A percentile compares a stretch with the other conserved stretches of the same genome.
phyloP scores from a whole-genome alignment of 2,888 invertebrate species.

The Zelleria hepariella region DNA sequence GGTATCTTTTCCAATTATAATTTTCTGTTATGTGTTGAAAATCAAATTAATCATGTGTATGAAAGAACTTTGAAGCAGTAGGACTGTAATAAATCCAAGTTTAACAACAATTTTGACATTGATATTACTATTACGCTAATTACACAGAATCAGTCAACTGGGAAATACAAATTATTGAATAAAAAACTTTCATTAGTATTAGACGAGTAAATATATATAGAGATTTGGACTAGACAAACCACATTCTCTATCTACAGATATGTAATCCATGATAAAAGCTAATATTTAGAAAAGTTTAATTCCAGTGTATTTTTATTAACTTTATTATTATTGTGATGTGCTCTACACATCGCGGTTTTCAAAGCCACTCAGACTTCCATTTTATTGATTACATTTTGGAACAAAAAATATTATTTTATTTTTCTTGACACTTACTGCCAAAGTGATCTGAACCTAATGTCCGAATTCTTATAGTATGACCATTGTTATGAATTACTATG shows the following conservation, averaged over 20 bases:
- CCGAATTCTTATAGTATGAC: too few species aligned
- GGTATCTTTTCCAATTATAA: neutral
- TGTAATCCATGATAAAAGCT: conserved; percentile 72
- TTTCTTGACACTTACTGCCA: too few species aligned
- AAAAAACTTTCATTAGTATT: conserved; percentile 34
- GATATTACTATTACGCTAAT: conserved; percentile 10
- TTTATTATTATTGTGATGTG: conserved; percentile 44
- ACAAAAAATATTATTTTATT: too few species aligned
- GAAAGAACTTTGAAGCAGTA: neutral
- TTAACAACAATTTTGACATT: conserved; percentile 5
- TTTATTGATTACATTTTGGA: too few species aligned
- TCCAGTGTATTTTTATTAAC: conserved; percentile 38
- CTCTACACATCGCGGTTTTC: conserved; percentile 45
- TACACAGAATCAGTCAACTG: conserved; percentile 55
- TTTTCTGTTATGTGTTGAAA: neutral
- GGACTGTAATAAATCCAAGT: neutral
- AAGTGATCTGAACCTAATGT: too few species aligned
- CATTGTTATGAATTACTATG: too few species aligned
- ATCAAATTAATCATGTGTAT: neutral
- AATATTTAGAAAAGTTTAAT: conserved; percentile 63
- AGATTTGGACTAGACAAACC: conserved; percentile 71
- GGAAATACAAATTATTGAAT: conserved; percentile 47
- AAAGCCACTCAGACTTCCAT: conserved; percentile 32
- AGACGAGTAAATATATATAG: conserved; percentile 64
- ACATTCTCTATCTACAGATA: conserved; percentile 71